Base-by-base conservation (phyloP, 1,140 invertebrate species). In the Zaprionus gabonicus region DNA sequence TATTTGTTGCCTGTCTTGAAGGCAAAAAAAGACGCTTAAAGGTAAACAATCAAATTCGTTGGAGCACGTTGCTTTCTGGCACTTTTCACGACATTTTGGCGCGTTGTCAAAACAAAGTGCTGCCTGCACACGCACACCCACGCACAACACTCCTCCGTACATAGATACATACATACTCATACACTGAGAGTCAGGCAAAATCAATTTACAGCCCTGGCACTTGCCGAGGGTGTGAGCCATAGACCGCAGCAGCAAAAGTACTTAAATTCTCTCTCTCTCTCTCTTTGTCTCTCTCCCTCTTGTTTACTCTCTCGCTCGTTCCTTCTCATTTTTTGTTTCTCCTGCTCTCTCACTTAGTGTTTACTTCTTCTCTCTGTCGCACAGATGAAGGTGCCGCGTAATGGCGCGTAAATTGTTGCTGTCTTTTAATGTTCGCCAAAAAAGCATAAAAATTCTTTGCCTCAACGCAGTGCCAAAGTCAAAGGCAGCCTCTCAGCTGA, bases 31-130 rank as follows among this genome's bases (percentile, higher is more conserved):
- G 59, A 53, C 31, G 51, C 34, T 3, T 10, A 63, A 77, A 77
- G 78, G 74, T 80, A 69, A 73, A 73, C 71, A 88, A 87, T 88
- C 80, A 78, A 80, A 83, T 72, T 77, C 71, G 53, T 51, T 53
- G 73, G 59, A 76, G 81, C 74, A 72, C 70, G 83, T 72, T 59
- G 49, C 80, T 67, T 69, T 73, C 34, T 25, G 74, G 53, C 63
- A 83, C 72, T 74, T 34, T 70, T 71, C 31, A 65, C 60, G 67
- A 83, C 77, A 87, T 58, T 53, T 87, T 81, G 81, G 66, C 68
- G 85, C 70, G 74, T 79, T 87, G 84, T 88, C 84, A 76, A 73
- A 79, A 84, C 85, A 88, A 84, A 90, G 78, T 84, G 81, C 72
- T 69, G 76, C 67, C 67, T 53, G 51, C 46, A 59, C 56, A 73